Evolutionary conservation across 2,797 vertebrate genomes (phyloP), one percentile per base, ranked within the genome.

Genomic region (Jordanella pulchra): DNA sequence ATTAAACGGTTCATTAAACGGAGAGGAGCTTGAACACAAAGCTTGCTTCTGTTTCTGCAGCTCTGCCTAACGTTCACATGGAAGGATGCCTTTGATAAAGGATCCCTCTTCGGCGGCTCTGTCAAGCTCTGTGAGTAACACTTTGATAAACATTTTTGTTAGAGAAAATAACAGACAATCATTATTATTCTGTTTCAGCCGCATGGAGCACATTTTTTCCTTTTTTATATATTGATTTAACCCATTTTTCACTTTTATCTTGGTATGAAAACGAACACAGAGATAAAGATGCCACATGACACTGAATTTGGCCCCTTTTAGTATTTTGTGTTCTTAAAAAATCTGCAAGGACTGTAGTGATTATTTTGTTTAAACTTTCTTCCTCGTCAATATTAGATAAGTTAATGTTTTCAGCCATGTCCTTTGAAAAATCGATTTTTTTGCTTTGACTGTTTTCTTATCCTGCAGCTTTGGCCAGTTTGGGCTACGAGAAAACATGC

Each of bases 51-150:
- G 65, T 89, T 65, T 86, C 82, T 89, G 9, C 87, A 99, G 98
- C 93, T 99, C 82, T 99, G 97, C 90, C 90, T 99, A 90, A 98
- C 97, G 18, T 99, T 99, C 92, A 99, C 97, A 0, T 99, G 98
- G 98, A 99, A 98, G 90, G 98, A 99, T 94, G 98, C 98, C 70
- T 99, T 99, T 90, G 98, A 99, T 92, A 99, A 99, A 96, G 98
- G 98, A 82, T 99, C 98, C 0, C 94, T 99, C 64, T 99, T 99
- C 80, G 97, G 97, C 72, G 97, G 98, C 83, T 99, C 98, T 42
- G 97, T 97, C 85, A 99, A 99, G 89, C 83, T 99, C 56, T 95
- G 97, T 99, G 94, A 91, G 93, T 76, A 60, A 7, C 72, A 65
- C 64, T 45, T 23, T 13, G 44, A 25, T 25, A 15, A 42, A 44